A percentile compares a stretch with the other conserved stretches of the same genome.
phyloP scores from a whole-genome alignment of 2,888 invertebrate genomes.

The Electrophaes corylata region DNA sequence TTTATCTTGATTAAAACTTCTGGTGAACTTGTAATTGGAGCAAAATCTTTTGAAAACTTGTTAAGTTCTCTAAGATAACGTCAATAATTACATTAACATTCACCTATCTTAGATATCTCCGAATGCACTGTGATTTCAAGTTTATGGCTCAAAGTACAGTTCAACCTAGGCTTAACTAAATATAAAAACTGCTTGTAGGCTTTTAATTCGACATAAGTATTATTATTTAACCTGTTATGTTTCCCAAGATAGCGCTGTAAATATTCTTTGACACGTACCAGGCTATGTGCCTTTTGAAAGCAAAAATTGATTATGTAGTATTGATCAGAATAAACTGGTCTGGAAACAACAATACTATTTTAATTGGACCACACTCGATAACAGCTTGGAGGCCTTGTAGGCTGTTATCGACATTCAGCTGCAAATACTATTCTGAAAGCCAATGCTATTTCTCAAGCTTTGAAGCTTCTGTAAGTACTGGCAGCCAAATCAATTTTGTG shows the following conservation, averaged over 20 bases:
- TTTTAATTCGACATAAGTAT: neutral
- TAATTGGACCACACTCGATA: slow-evolving; percentile 27
- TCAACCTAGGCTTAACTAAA: no score
- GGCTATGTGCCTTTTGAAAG: neutral
- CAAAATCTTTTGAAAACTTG: neutral
- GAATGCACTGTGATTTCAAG: neutral
- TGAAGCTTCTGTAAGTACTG: slow-evolving; percentile 2
- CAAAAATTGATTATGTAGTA: slow-evolving; percentile 4
- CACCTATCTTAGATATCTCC: neutral
- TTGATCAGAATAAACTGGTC: slow-evolving; percentile 15
- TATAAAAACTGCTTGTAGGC: neutral
- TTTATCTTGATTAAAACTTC: slow-evolving; percentile 31
- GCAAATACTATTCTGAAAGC: slow-evolving; percentile 28
- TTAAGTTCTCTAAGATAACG: neutral
- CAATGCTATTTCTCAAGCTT: slow-evolving; percentile 30
- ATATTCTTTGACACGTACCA: neutral
- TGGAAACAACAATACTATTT: slow-evolving; percentile 20
- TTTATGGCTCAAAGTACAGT: neutral
- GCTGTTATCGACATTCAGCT: slow-evolving; percentile 26
- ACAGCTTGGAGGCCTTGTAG: slow-evolving; percentile 4
- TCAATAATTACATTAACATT: neutral
- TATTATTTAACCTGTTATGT: neutral
- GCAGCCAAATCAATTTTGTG: neutral
- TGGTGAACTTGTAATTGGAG: neutral
- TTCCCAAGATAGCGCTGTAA: neutral